Conservation (phyloP, 2,888 invertebrate genomes). For the Therioaphis trifolii region DNA sequence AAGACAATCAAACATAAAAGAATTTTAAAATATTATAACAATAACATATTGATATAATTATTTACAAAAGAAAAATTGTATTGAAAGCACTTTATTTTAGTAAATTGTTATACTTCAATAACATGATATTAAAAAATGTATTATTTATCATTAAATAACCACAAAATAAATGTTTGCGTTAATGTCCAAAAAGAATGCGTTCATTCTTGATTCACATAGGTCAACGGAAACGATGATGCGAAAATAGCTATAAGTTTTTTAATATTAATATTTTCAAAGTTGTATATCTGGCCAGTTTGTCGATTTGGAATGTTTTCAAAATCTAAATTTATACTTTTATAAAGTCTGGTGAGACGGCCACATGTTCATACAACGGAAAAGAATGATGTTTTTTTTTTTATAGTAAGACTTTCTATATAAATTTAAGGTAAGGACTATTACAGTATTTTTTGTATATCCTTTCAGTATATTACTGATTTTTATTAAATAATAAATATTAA, state of each 20-base stretch:
- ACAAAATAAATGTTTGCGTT: slow-evolving; percentile 4
- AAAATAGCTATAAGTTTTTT: slow-evolving; percentile 47
- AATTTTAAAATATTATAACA: neutral
- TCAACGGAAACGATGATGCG: slow-evolving; percentile 54
- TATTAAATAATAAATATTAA: too few species aligned
- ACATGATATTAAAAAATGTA: neutral
- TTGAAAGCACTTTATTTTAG: too few species aligned
- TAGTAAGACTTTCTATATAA: slow-evolving; percentile 14
- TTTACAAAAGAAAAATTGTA: neutral
- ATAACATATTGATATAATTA: neutral
- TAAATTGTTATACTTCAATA: neutral
- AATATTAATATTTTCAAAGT: slow-evolving; percentile 61
- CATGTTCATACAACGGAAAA: slow-evolving; percentile 59
- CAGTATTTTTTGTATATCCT: slow-evolving; percentile 20
- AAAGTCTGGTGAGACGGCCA: slow-evolving; percentile 56
- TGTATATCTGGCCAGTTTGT: slow-evolving; percentile 60
- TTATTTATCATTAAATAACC: neutral
- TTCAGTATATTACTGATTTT: too few species aligned
- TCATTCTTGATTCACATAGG: slow-evolving; percentile 37
- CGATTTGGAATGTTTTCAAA: slow-evolving; percentile 61
- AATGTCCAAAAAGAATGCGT: slow-evolving; percentile 1
- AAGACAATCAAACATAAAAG: neutral
- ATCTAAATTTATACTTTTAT: slow-evolving; percentile 60
- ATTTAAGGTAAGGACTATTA: slow-evolving; percentile 35
- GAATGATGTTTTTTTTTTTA: slow-evolving; percentile 54